These are phyloP conservation scores for Asbolus verrucosus DNA, from an alignment of 1,140 invertebrate genomes.

Conservation along the genomic window DNA sequence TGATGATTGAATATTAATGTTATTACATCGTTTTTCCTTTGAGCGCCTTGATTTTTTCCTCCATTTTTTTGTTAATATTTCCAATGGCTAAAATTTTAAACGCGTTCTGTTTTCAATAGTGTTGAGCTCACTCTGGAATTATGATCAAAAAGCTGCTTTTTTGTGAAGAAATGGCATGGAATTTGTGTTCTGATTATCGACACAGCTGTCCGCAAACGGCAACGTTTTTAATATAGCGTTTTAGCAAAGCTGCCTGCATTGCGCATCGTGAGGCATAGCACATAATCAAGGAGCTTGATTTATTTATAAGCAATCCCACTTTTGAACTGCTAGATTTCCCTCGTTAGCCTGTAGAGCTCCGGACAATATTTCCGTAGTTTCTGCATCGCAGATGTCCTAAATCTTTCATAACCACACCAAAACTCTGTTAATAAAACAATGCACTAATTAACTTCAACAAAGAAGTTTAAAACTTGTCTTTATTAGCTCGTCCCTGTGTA, in stretches of 20 bases:
- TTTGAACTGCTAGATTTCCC: constrained; percentile 37
- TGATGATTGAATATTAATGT: too few species aligned
- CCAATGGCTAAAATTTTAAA: too few species aligned
- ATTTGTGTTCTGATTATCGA: constrained; percentile 8
- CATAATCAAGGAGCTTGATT: constrained; percentile 35
- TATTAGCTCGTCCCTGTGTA: constrained; percentile 31
- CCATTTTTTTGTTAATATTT: too few species aligned
- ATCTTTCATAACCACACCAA: constrained; percentile 51
- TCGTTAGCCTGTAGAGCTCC: constrained; percentile 14
- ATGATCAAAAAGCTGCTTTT: not conserved
- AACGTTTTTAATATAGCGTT: not conserved
- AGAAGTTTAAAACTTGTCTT: constrained; percentile 38
- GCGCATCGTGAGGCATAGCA: constrained; percentile 16
- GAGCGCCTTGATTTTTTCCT: too few species aligned
- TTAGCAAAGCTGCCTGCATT: constrained; percentile 20
- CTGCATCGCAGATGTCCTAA: constrained; percentile 37
- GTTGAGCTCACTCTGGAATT: too few species aligned
- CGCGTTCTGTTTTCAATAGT: too few species aligned
- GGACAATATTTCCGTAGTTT: constrained; percentile 8
- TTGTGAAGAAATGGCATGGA: too few species aligned
- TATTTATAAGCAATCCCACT: constrained; percentile 44
- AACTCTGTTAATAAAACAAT: constrained; percentile 50
- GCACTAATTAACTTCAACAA: constrained; percentile 50
- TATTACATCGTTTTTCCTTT: too few species aligned
- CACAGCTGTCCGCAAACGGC: not conserved